phyloP scores from a whole-genome alignment of 2,113 vertebrate species.

The Apus apus region DNA sequence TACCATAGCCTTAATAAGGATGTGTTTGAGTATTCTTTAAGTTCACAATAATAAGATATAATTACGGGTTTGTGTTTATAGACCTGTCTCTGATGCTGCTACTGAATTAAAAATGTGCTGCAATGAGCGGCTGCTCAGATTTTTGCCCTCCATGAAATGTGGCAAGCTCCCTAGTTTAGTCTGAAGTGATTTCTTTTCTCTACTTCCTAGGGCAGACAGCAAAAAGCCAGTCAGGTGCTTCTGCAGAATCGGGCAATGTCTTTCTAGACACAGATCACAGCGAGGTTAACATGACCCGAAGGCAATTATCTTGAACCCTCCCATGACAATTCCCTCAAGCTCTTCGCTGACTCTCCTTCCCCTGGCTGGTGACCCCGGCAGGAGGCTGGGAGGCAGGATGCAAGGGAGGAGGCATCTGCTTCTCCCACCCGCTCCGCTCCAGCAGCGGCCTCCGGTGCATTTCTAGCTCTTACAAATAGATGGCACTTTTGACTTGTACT shows the following conservation, averaged over 20 bases:
- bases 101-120: neutral
- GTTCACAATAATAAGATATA: neutral
- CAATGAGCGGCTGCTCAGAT: neutral
- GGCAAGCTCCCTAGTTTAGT: neutral
- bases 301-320: neutral
- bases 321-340: neutral
- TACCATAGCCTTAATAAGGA: neutral
- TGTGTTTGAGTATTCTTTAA: neutral
- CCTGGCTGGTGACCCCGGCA: neutral
- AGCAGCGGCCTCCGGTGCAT: conserved; percentile 58
- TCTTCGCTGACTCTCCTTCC: neutral
- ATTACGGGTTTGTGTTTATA: neutral
- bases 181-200: neutral
- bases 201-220: neutral
- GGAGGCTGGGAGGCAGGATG: neutral
- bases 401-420: neutral
- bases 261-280: neutral
- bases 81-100: neutral
- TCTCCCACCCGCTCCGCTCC: neutral
- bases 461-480: conserved; percentile 79
- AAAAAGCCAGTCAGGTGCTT: neutral
- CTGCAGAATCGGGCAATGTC: neutral
- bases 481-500: conserved; percentile 82
- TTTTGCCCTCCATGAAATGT: neutral
- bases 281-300: rapidly evolving